These are phyloP conservation scores for Synodontis membranacea DNA, from an alignment of 2,113 vertebrate genomes.

Conservation along the genomic window DNA sequence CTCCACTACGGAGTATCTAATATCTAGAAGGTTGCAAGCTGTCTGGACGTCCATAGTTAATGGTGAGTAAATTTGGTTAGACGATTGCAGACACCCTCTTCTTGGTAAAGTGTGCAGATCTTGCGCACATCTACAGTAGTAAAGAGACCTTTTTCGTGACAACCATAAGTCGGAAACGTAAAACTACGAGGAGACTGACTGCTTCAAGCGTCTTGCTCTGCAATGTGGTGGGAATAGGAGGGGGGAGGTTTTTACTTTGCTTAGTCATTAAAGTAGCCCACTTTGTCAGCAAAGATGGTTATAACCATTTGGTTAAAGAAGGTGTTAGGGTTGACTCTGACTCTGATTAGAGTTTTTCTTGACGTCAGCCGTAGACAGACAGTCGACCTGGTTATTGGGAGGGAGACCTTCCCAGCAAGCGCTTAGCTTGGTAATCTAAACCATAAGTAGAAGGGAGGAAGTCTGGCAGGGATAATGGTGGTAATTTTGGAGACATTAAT, in stretches of 20 bases:
- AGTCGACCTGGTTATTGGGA: background rate
- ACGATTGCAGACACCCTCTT: background rate
- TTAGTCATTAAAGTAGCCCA: background rate
- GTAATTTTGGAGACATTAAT: slow-evolving; percentile 5
- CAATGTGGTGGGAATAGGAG: background rate
- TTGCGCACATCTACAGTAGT: background rate
- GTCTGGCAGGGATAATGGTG: background rate
- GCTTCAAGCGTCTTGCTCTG: background rate
- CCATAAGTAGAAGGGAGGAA: background rate
- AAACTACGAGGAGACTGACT: background rate
- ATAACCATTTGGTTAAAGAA: background rate
- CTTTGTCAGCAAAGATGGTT: background rate
- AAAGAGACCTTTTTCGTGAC: background rate
- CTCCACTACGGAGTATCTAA: background rate
- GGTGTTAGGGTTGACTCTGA: background rate
- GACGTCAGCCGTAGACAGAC: background rate
- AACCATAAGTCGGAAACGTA: background rate
- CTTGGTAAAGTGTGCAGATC: background rate
- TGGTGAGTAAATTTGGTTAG: background rate
- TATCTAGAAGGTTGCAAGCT: background rate
- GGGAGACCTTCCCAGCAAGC: background rate
- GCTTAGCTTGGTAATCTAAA: background rate
- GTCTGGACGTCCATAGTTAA: background rate
- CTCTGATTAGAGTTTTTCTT: background rate
- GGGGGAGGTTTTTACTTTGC: background rate